Percentiles rank a stretch among this genome's conserved stretches.
phyloP scores from a whole-genome alignment of 2,888 invertebrate species.

The Lymantria monacha region DNA sequence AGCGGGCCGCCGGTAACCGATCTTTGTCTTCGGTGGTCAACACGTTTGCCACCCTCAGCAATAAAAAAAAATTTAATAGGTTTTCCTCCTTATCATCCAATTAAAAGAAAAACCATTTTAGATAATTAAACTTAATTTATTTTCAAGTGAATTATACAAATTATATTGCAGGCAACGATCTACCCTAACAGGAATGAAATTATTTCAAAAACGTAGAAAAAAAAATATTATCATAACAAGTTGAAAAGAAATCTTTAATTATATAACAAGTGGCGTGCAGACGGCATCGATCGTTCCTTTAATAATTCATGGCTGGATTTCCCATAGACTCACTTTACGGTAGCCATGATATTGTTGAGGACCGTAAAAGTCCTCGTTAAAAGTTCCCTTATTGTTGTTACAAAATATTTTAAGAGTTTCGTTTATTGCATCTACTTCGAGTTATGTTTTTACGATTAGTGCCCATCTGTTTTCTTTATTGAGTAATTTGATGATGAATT shows the following conservation, averaged over 20 bases:
- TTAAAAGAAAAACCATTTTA: too few species aligned
- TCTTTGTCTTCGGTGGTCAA: too few species aligned
- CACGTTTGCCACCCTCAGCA: too few species aligned
- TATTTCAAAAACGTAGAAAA: not conserved
- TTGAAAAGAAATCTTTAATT: conserved; percentile 20
- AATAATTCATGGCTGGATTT: conserved; percentile 46
- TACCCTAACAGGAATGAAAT: not conserved
- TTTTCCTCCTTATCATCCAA: too few species aligned
- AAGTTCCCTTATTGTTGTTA: conserved; percentile 3
- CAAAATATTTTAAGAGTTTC: not conserved
- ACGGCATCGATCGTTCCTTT: conserved; percentile 43
- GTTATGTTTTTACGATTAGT: not conserved
- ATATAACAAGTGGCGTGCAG: conserved; percentile 41
- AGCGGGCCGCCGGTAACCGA: too few species aligned
- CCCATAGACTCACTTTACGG: conserved; percentile 39
- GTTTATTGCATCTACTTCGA: not conserved
- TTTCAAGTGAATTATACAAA: too few species aligned
- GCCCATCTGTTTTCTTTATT: not conserved
- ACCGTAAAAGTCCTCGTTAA: conserved; percentile 7
- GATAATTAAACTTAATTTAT: too few species aligned
- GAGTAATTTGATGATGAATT: not conserved
- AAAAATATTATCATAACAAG: conserved; percentile 7
- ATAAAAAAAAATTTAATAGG: too few species aligned
- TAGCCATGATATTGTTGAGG: conserved; percentile 20
- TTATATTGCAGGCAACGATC: too few species aligned